Conservation (phyloP, 2,797 vertebrate species). For the Diplodus sargus region DNA sequence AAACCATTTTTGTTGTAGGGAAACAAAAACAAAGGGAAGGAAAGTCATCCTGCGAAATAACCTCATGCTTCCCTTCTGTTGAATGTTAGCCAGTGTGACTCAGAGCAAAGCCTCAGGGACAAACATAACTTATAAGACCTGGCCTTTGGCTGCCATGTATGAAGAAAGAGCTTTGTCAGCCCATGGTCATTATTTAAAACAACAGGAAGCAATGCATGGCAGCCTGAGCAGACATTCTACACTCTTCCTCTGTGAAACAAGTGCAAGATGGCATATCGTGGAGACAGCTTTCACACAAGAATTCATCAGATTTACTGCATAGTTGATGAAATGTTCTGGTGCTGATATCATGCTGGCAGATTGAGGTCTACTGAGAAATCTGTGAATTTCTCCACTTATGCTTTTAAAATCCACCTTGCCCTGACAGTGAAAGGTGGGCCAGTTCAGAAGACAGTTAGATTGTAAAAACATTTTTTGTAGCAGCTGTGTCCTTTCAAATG, state of each 20-base stretch:
- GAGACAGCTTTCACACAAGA: conserved; percentile 23
- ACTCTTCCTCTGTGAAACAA: conserved; percentile 12
- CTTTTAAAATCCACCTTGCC: neutral
- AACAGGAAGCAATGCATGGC: conserved; percentile 44
- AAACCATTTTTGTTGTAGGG: conserved; percentile 36
- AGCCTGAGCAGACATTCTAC: conserved; percentile 26
- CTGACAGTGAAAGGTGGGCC: neutral
- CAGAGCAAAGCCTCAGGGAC: conserved; percentile 58
- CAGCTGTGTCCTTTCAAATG: neutral
- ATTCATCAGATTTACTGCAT: conserved; percentile 27
- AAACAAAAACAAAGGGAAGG: conserved; percentile 68
- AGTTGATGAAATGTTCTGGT: conserved; percentile 32
- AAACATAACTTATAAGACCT: conserved; percentile 41
- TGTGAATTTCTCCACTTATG: neutral
- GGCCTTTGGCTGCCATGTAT: conserved; percentile 30
- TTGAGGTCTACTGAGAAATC: neutral
- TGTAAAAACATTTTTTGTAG: neutral
- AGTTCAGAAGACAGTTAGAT: neutral
- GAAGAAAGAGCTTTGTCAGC: conserved; percentile 50
- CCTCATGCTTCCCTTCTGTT: conserved; percentile 58
- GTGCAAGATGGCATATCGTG: conserved; percentile 2
- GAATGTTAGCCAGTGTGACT: conserved; percentile 45
- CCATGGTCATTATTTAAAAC: conserved; percentile 18
- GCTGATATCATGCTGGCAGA: conserved; percentile 10
- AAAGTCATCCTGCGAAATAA: conserved; percentile 58